Evolutionary conservation across 1,140 invertebrate species (phyloP).

Genomic region (Leptoteleia sp.): DNA sequence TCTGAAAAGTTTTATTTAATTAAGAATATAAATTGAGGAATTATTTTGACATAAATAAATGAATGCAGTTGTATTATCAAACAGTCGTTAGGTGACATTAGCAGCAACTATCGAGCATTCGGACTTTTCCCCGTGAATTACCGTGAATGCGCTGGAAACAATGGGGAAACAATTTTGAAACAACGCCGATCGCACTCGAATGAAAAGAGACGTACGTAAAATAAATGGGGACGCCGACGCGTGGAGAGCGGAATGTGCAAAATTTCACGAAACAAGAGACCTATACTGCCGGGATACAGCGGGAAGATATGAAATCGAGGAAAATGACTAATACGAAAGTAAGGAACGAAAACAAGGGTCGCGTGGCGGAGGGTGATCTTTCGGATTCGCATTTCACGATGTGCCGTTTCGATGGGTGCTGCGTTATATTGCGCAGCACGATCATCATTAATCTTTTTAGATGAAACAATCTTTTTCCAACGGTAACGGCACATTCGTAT

Average conservation of each 20-base stretch:
- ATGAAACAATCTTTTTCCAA: not conserved
- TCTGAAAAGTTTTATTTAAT: too few species aligned
- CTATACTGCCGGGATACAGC: not conserved
- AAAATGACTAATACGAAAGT: slow-evolving; percentile 52
- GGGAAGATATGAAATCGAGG: slow-evolving; percentile 19
- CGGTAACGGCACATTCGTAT: not conserved
- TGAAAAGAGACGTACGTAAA: slow-evolving; percentile 25
- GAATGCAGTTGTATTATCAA: slow-evolving; percentile 49
- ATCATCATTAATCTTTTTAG: slow-evolving; percentile 14
- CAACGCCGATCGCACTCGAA: slow-evolving; percentile 25
- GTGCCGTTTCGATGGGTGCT: slow-evolving; percentile 11
- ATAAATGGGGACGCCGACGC: slow-evolving; percentile 32
- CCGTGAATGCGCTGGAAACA: slow-evolving; percentile 64
- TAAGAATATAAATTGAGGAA: slow-evolving; percentile 46
- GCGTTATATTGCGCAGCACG: slow-evolving; percentile 12
- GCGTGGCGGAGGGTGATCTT: slow-evolving; percentile 26
- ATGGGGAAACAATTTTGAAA: slow-evolving; percentile 70
- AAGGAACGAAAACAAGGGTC: slow-evolving; percentile 34
- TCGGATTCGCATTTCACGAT: slow-evolving; percentile 40
- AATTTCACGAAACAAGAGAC: slow-evolving; percentile 12
- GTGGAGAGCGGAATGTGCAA: slow-evolving; percentile 18
- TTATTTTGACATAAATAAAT: slow-evolving; percentile 17
- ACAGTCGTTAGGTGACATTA: slow-evolving; percentile 68
- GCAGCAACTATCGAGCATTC: slow-evolving; percentile 38
- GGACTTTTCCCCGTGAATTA: slow-evolving; percentile 61